A percentile compares a stretch with the other conserved stretches of the same genome.
Conservation (phyloP, 2,797 vertebrate species). For the Myripristis murdjan region DNA sequence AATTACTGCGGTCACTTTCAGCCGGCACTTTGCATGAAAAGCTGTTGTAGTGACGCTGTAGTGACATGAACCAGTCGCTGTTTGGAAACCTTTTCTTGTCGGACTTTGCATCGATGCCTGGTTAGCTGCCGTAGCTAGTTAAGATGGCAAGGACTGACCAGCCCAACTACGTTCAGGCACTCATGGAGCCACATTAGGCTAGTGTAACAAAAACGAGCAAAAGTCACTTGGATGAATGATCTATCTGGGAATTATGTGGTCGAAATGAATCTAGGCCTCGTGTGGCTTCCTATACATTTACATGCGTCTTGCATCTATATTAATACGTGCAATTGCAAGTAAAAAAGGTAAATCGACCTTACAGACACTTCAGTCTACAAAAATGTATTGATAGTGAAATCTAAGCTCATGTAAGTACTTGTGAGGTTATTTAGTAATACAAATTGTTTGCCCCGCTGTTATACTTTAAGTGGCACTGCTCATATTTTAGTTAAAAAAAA, state of each 20-base stretch:
- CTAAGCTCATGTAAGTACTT: too few species aligned
- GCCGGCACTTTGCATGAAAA: not conserved
- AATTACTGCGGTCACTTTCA: not conserved
- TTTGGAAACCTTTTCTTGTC: constrained; percentile 9
- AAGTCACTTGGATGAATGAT: not conserved
- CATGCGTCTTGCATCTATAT: constrained; percentile 29
- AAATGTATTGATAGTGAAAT: too few species aligned
- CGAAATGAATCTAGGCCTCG: not conserved
- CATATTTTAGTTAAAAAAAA: not conserved
- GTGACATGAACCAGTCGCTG: not conserved
- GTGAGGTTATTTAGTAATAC: not conserved
- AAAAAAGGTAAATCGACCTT: too few species aligned
- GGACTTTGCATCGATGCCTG: constrained; percentile 37
- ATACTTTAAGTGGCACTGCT: not conserved
- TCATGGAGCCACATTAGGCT: constrained; percentile 13
- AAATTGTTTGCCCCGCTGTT: not conserved
- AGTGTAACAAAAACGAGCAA: not conserved
- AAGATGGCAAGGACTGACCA: constrained; percentile 38
- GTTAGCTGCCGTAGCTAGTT: constrained; percentile 45
- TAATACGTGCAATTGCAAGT: constrained; percentile 10
- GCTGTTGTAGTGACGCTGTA: not conserved
- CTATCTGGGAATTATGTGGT: not conserved
- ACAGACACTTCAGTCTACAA: too few species aligned
- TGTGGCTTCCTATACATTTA: not conserved
- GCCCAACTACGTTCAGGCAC: constrained; percentile 41